Evolutionary conservation across 2,888 invertebrate species (phyloP).

Genomic region (Leucoma salicis): DNA sequence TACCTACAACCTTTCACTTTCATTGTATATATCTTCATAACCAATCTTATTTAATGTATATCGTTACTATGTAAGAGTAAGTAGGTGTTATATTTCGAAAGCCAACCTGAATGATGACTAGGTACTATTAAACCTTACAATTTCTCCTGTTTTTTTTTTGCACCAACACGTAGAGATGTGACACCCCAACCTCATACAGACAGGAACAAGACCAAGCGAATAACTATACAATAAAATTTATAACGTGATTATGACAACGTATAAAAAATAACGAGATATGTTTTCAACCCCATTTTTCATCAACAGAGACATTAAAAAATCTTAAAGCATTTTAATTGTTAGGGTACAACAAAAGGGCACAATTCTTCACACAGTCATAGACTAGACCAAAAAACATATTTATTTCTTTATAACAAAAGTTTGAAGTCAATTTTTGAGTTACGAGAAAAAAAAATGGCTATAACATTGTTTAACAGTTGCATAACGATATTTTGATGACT

Average conservation of each 20-base stretch:
- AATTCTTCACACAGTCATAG: constrained; percentile 41
- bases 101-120: too few relatives aligned
- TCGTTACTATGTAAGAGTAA: too few relatives aligned
- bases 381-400: constrained; percentile 31
- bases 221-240: neutral
- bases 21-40: too few relatives aligned
- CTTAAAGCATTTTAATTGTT: constrained; percentile 41
- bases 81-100: too few relatives aligned
- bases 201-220: too few relatives aligned
- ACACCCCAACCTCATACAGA: too few relatives aligned
- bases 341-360: constrained; percentile 28
- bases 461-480: constrained; percentile 50
- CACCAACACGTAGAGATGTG: too few relatives aligned
- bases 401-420: constrained; percentile 46
- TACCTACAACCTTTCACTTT: too few relatives aligned
- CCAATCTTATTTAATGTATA: too few relatives aligned
- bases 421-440: constrained; percentile 61
- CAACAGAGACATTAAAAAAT: constrained; percentile 24
- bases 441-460: constrained; percentile 44
- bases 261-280: constrained; percentile 5
- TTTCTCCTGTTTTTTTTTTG: too few relatives aligned
- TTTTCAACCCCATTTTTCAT: constrained; percentile 17
- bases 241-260: constrained; percentile 7
- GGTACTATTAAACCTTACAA: too few relatives aligned
- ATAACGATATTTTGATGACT: constrained; percentile 79